Conservation (phyloP, 2,888 invertebrate genomes). For the Cryptus viduatorius region DNA sequence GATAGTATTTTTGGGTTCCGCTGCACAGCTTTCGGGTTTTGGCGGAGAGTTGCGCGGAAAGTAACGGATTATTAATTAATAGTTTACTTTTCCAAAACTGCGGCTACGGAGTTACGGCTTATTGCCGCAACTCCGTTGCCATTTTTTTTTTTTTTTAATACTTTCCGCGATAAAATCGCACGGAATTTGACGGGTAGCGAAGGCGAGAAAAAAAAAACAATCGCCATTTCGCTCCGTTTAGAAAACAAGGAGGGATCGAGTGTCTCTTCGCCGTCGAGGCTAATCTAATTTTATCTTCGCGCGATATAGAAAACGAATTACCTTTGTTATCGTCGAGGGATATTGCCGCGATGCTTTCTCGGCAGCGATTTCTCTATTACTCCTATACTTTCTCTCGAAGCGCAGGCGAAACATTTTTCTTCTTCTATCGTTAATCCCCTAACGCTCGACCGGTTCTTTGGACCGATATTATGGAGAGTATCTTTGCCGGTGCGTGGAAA, state of each 20-base stretch:
- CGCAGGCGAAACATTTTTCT: not conserved
- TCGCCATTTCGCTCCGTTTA: not conserved
- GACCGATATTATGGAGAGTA: not conserved
- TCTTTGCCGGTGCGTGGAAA: not conserved
- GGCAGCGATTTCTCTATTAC: not conserved
- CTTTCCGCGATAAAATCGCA: not conserved
- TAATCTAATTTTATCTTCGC: conserved; percentile 36
- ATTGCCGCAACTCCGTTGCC: too few species aligned
- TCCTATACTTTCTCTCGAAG: not conserved
- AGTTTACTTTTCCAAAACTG: not conserved
- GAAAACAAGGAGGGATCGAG: not conserved
- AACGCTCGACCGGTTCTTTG: not conserved
- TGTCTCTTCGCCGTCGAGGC: conserved; percentile 16
- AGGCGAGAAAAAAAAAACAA: not conserved
- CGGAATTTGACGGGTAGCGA: too few species aligned
- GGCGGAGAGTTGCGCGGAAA: not conserved
- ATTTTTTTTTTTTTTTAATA: not conserved
- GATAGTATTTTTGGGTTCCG: conserved; percentile 35
- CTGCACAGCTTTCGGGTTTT: not conserved
- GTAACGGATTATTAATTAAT: conserved; percentile 44
- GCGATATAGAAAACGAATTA: conserved; percentile 46
- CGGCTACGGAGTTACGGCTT: too few species aligned
- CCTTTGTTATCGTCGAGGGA: conserved; percentile 22
- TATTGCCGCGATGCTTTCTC: conserved; percentile 12
- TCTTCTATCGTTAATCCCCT: not conserved